Percentiles rank a stretch among this genome's conserved stretches.
Evolutionary conservation across 2,888 invertebrate genomes (phyloP).

Genomic region (Eristalis tenax): DNA sequence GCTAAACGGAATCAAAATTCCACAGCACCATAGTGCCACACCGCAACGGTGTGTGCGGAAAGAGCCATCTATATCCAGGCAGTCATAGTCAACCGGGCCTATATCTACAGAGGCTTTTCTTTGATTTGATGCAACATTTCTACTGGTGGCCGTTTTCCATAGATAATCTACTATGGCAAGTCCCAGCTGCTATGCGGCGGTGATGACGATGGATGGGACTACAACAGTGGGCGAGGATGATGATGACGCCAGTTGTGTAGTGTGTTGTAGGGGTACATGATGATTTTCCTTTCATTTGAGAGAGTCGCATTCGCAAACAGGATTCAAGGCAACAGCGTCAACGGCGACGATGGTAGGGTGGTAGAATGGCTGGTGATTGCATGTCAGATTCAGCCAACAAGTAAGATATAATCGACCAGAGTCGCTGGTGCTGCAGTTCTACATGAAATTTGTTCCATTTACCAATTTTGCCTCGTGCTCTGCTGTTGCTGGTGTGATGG

Average conservation of each 20-base stretch:
- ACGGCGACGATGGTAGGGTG: neutral
- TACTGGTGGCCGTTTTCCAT: slow-evolving; percentile 1
- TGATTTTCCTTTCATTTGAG: slow-evolving; percentile 64
- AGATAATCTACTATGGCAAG: neutral
- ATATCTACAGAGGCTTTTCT: slow-evolving; percentile 14
- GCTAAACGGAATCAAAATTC: slow-evolving; percentile 63
- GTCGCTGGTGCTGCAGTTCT: slow-evolving; percentile 34
- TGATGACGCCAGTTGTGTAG: neutral
- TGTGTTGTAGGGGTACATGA: slow-evolving; percentile 25
- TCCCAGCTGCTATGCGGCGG: slow-evolving; percentile 8
- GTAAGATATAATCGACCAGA: slow-evolving; percentile 55
- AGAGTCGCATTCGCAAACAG: slow-evolving; percentile 45
- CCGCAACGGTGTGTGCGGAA: slow-evolving; percentile 19
- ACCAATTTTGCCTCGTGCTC: slow-evolving; percentile 58
- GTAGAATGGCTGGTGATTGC: neutral
- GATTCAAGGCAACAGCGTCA: slow-evolving; percentile 25
- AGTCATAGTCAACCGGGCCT: neutral
- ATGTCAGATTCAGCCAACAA: slow-evolving; percentile 11
- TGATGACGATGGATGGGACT: slow-evolving; percentile 72
- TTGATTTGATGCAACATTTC: slow-evolving; percentile 41
- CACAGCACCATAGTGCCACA: slow-evolving; percentile 43
- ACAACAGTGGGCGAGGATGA: neutral
- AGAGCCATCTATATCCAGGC: neutral
- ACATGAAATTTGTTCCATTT: slow-evolving; percentile 67
- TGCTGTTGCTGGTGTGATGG: slow-evolving; percentile 9